Evolutionary conservation across 53 echinoderm and acorn worm species (phyloP).

Genomic region (Hippasteria phrygiana): DNA sequence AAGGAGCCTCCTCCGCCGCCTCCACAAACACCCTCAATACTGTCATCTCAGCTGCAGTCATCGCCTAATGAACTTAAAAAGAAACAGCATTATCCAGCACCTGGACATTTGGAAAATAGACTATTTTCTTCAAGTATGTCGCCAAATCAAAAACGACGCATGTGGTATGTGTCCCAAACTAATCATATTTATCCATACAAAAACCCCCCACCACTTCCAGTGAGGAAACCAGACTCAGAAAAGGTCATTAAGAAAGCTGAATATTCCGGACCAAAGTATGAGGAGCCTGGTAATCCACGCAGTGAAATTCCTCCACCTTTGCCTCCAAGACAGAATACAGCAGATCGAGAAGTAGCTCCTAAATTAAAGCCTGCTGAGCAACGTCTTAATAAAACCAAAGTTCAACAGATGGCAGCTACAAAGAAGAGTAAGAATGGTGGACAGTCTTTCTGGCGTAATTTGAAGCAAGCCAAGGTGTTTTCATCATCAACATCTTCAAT

Average conservation of each 20-base stretch:
- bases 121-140: conserved; percentile 74
- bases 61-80: conserved; percentile 27
- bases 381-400: conserved; percentile 41
- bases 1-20: conserved; percentile 87
- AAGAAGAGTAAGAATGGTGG: conserved; percentile 72
- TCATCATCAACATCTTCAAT: conserved; percentile 65
- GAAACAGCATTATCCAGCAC: conserved; percentile 22
- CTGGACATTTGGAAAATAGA: conserved; percentile 61
- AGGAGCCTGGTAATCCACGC: conserved; percentile 41
- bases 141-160: conserved; percentile 71
- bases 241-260: conserved; percentile 6
- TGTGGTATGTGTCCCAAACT: conserved; percentile 76
- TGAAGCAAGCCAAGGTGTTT: conserved; percentile 77
- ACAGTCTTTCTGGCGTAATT: conserved; percentile 82
- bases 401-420: conserved; percentile 57
- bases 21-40: conserved; percentile 54
- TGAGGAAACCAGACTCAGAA: conserved; percentile 64
- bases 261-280: conserved; percentile 39
- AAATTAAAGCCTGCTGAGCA: conserved; percentile 53
- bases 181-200: conserved; percentile 67
- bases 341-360: conserved; percentile 32
- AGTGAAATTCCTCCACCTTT: conserved; percentile 76
- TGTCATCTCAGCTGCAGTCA: conserved; percentile 30
- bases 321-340: conserved; percentile 76
- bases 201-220: conserved; percentile 84